Percentiles rank a stretch among this genome's conserved stretches.
These are phyloP conservation scores for Tamandua tetradactyla DNA, from an alignment of 2,797 vertebrate genomes.

Conservation along the genomic window DNA sequence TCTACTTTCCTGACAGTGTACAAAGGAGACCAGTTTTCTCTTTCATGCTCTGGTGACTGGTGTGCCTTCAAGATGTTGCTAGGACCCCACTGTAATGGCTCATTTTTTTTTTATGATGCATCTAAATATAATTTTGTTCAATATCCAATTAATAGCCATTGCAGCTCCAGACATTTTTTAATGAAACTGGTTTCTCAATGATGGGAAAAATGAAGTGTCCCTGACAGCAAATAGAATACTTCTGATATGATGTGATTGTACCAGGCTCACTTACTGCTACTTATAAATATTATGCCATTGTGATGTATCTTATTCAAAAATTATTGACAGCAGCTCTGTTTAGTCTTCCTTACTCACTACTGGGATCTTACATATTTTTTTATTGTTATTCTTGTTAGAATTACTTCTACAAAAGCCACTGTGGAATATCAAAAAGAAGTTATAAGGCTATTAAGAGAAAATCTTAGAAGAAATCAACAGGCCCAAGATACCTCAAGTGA, in stretches of 20 bases:
- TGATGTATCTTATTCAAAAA: background rate
- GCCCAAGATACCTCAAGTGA: slow-evolving; percentile 90
- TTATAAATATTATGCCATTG: background rate
- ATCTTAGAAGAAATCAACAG: slow-evolving; percentile 88
- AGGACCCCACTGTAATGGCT: background rate
- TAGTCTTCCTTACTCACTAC: background rate
- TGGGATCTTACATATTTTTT: slow-evolving; percentile 29
- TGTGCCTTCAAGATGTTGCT: background rate
- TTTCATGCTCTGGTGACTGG: background rate
- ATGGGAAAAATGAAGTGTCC: background rate
- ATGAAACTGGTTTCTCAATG: background rate
- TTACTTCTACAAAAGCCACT: slow-evolving; percentile 85
- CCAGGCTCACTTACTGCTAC: background rate
- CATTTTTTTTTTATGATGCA: background rate
- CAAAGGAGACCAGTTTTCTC: background rate
- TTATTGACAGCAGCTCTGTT: background rate
- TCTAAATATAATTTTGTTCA: background rate
- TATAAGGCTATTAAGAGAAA: slow-evolving; percentile 89
- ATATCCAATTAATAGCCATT: background rate
- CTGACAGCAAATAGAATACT: background rate
- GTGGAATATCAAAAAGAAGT: slow-evolving; percentile 87
- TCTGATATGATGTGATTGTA: background rate
- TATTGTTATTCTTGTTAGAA: slow-evolving; percentile 73
- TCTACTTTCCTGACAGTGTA: background rate
- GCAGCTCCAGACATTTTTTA: slow-evolving; percentile 1